Percentiles rank a stretch among this genome's conserved stretches.
Evolutionary conservation across 2,888 invertebrate genomes (phyloP).

Genomic region (Catocala nupta): DNA sequence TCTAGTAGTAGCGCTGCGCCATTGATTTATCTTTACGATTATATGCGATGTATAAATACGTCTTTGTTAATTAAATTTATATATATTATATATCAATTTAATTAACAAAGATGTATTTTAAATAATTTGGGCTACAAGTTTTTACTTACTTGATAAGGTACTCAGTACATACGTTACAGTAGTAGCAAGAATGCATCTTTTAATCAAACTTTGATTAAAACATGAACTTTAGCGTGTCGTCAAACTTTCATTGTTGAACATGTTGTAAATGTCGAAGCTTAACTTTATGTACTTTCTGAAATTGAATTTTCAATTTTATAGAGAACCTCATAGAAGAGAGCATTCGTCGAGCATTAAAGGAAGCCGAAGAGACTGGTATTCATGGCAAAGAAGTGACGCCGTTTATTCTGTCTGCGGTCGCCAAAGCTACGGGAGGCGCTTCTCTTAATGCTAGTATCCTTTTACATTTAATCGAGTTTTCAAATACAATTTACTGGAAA

Average conservation of each 20-base stretch:
- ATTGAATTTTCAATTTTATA: slow-evolving; percentile 43
- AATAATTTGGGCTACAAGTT: too few relatives aligned
- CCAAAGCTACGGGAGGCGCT: slow-evolving; percentile 92
- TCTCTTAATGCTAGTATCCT: slow-evolving; percentile 95
- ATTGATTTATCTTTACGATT: too few relatives aligned
- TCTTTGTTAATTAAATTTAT: too few relatives aligned
- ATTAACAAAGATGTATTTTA: too few relatives aligned
- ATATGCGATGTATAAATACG: too few relatives aligned
- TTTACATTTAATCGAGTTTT: slow-evolving; percentile 53
- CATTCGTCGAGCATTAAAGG: slow-evolving; percentile 90
- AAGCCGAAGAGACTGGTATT: slow-evolving; percentile 88
- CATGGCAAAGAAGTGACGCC: slow-evolving; percentile 97
- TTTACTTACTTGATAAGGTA: not conserved
- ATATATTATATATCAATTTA: too few relatives aligned
- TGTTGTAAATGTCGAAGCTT: too few relatives aligned
- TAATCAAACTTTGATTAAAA: not conserved
- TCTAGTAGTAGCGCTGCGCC: not conserved
- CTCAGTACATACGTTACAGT: not conserved
- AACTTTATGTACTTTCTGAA: too few relatives aligned
- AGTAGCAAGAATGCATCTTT: not conserved
- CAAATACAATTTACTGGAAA: too few relatives aligned
- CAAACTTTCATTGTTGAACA: too few relatives aligned
- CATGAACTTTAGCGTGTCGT: too few relatives aligned
- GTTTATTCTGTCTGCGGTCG: slow-evolving; percentile 93
- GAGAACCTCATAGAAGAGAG: slow-evolving; percentile 89